phyloP scores from a whole-genome alignment of 2,797 vertebrate genomes.

The Lindbergichthys nudifrons region DNA sequence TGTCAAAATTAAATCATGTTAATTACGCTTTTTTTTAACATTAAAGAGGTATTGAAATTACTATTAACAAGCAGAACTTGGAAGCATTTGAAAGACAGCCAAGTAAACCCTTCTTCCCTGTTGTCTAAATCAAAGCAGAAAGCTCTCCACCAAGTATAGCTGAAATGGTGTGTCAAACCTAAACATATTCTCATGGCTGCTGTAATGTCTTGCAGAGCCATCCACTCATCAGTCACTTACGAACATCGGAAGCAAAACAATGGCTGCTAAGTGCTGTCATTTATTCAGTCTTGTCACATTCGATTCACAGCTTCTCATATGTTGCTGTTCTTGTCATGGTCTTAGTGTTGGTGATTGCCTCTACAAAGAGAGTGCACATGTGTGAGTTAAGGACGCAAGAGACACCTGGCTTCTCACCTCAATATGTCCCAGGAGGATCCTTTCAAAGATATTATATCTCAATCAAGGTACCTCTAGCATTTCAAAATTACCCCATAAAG shows the following conservation, averaged over 20 bases:
- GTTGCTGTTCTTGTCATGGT: slow-evolving; percentile 36
- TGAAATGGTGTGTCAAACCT: slow-evolving; percentile 34
- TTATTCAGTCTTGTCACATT: slow-evolving; percentile 61
- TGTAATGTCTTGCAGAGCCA: slow-evolving; percentile 32
- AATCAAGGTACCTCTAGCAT: not conserved
- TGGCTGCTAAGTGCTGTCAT: slow-evolving; percentile 58
- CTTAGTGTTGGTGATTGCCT: slow-evolving; percentile 43
- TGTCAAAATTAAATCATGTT: not conserved
- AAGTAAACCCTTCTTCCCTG: not conserved
- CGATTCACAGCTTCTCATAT: slow-evolving; percentile 40
- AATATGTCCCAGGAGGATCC: not conserved
- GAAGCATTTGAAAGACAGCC: slow-evolving; percentile 1
- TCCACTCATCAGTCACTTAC: slow-evolving; percentile 46
- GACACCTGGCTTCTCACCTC: slow-evolving; percentile 36
- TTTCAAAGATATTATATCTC: slow-evolving; percentile 6
- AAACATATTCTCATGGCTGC: slow-evolving; percentile 40
- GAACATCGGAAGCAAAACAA: slow-evolving; percentile 30
- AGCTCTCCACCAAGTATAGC: not conserved
- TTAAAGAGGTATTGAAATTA: not conserved
- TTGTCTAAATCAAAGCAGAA: slow-evolving; percentile 18
- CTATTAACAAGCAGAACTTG: slow-evolving; percentile 8
- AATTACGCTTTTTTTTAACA: not conserved
- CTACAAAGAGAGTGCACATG: slow-evolving; percentile 34
- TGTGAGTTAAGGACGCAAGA: slow-evolving; percentile 20
- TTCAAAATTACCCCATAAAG: slow-evolving; percentile 2